phyloP scores from a whole-genome alignment of 2,797 vertebrate species.

The Sphenopsis melanotis region DNA sequence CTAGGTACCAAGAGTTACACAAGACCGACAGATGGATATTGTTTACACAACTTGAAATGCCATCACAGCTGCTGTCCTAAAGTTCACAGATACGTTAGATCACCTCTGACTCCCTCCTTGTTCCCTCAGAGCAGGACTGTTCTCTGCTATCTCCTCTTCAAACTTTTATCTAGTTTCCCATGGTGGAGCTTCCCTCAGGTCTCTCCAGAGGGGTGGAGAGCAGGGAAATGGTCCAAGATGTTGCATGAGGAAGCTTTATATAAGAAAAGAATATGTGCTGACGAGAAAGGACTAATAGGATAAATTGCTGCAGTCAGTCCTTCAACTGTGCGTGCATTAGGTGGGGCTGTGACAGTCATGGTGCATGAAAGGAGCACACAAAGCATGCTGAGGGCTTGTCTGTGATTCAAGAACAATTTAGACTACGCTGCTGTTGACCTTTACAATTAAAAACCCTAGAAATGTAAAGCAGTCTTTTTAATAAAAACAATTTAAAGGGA shows the following conservation, averaged over 20 bases:
- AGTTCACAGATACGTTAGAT: conserved; percentile 47
- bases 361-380: not conserved
- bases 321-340: not conserved
- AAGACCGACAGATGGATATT: conserved; percentile 37
- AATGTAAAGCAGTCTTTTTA: not conserved
- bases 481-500: conserved; percentile 28
- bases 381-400: not conserved
- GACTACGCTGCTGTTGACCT: not conserved
- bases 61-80: conserved; percentile 41
- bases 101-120: conserved; percentile 10
- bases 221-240: not conserved
- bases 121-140: not conserved
- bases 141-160: conserved; percentile 14
- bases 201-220: conserved; percentile 12
- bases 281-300: not conserved
- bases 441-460: conserved; percentile 27
- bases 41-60: conserved; percentile 54
- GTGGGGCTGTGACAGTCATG: not conserved
- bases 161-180: conserved; percentile 24
- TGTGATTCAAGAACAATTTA: not conserved
- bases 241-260: not conserved
- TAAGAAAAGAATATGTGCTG: not conserved
- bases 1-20: conserved; percentile 52
- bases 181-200: conserved; percentile 6
- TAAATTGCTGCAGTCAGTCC: not conserved